phyloP scores from a whole-genome alignment of 2,113 vertebrate genomes.

The Urocolius indicus region DNA sequence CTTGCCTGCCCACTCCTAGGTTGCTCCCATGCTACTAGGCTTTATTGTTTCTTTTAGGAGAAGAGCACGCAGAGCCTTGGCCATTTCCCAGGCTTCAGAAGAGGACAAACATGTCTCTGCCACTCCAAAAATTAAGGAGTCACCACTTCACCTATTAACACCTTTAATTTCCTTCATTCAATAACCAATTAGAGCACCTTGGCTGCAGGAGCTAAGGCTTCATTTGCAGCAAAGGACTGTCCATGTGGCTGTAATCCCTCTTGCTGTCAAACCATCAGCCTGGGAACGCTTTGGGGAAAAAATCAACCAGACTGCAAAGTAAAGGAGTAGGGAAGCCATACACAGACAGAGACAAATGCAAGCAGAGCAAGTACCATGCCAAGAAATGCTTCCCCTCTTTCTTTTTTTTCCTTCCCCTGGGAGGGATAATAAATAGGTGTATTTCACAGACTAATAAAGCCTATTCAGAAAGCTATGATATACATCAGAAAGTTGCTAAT shows the following conservation, averaged over 20 bases:
- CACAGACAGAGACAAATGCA: not conserved
- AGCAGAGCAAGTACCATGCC: not conserved
- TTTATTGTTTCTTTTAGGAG: not conserved
- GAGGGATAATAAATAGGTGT: conserved; percentile 51
- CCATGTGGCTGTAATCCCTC: conserved; percentile 6
- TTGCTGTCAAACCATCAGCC: conserved; percentile 47
- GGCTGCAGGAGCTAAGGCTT: conserved; percentile 4
- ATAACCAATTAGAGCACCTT: conserved; percentile 67
- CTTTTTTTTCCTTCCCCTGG: not conserved
- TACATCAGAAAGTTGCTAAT: conserved; percentile 59
- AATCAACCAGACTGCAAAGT: not conserved
- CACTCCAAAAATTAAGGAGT: not conserved
- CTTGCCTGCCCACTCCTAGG: not conserved
- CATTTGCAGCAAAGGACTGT: not conserved
- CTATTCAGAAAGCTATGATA: conserved; percentile 30
- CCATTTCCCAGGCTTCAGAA: not conserved
- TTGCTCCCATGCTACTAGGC: not conserved
- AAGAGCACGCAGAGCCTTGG: not conserved
- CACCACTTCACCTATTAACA: conserved; percentile 48
- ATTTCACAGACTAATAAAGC: conserved; percentile 38
- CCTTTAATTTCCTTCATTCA: conserved; percentile 54
- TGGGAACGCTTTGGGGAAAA: conserved; percentile 10
- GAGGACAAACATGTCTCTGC: not conserved
- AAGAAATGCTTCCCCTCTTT: not conserved
- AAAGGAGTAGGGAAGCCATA: not conserved